Evolutionary conservation across 2,113 vertebrate genomes (phyloP), one percentile per base, ranked within the genome.

Genomic region (Nycticorax nycticorax): DNA sequence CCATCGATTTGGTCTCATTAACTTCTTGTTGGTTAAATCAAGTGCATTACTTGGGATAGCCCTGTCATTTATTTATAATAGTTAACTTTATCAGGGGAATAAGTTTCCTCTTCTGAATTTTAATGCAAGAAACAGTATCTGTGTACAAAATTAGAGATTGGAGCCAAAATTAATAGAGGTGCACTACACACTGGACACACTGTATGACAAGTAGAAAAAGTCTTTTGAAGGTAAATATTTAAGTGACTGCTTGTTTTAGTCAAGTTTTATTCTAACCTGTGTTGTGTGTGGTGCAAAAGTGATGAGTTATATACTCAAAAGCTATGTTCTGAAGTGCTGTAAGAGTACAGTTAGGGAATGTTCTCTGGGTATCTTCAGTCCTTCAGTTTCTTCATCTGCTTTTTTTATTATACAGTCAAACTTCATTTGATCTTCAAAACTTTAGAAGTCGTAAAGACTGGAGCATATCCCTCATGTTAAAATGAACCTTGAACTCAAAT

Each of bases 1-100:
- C 60, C 27, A 33, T 92, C 79, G 74, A 56, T 95, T 96, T 91
- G 72, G 67, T 56, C 86, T 93, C 85, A 83, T 94, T 96, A 96
- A 74, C 75, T 83, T 92, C 39, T 63, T 15, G 32, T 88, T 93
- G 90, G 94, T 96, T 95, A 86, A 88, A 91, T 94, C 82, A 81
- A 94, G 79, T 26, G 56, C 21, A 12, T 92, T 96, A 68, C 64
- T 86, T 92, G 85, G 79, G 90, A 63, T 56, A 56, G 33, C 66
- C 52, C 72, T 77, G 20, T 88, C 35, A 93, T 92, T 96, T 93
- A 88, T 90, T 94, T 92, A 32, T 92, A 71, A 63, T 35, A 59
- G 64, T 74, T 88, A 92, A 84, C 50, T 94, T 50, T 81, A 59
- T 81, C 59, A 33, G 37, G 74, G 56, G 72, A 80, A 43, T 85